Percentiles rank a stretch among this genome's conserved stretches.
phyloP scores from a whole-genome alignment of 2,797 vertebrate species.

The Eremophila alpestris region DNA sequence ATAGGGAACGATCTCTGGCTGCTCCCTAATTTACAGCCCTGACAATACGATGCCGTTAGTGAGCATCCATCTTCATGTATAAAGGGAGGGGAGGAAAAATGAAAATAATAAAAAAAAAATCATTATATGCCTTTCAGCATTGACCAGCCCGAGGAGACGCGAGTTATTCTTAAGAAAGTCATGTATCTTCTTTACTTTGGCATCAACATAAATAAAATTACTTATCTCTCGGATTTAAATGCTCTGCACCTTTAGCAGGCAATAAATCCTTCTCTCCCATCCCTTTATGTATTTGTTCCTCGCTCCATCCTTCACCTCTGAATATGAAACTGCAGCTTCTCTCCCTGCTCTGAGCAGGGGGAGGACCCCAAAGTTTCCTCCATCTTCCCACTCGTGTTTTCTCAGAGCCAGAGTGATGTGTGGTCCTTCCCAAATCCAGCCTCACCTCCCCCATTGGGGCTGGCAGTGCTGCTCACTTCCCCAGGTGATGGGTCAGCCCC shows the following conservation, averaged over 20 bases:
- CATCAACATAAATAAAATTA: constrained; percentile 73
- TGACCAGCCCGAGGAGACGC: constrained; percentile 8
- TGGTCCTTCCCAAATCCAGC: neutral
- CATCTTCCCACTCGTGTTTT: accelerated
- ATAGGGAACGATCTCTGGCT: neutral
- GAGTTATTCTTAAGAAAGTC: constrained; percentile 59
- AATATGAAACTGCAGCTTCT: neutral
- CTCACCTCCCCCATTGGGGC: neutral
- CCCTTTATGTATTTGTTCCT: constrained; percentile 34
- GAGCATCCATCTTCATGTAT: constrained; percentile 39
- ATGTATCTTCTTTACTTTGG: constrained; percentile 59
- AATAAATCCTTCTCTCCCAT: constrained; percentile 43
- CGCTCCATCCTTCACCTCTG: neutral
- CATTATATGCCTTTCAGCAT: constrained; percentile 47
- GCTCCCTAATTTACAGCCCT: constrained; percentile 42
- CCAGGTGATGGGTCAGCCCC: constrained; percentile 70
- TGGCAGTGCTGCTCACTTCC: neutral
- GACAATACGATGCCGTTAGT: neutral
- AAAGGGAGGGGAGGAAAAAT: neutral
- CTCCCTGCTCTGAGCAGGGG: accelerated
- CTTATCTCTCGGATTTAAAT: constrained; percentile 69
- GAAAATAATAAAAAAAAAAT: constrained; percentile 49
- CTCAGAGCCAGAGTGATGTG: accelerated
- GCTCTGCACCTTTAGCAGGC: constrained; percentile 45
- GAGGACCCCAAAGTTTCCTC: neutral